Evolutionary conservation across 2,888 invertebrate species (phyloP), one percentile per base, ranked within the genome.

Genomic region (Epistrophe eligans): DNA sequence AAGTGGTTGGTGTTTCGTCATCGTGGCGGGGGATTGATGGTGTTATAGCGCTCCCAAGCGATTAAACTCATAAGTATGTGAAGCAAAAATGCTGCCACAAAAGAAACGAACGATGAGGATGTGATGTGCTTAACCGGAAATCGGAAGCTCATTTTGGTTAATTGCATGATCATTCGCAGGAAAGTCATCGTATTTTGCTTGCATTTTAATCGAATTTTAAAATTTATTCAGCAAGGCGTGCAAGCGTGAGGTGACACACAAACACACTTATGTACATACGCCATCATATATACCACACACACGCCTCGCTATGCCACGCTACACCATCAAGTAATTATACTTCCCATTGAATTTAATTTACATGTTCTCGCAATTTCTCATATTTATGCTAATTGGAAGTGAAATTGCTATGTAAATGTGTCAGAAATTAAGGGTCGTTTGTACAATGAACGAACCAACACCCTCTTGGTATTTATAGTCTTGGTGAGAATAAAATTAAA

Each of bases 311-410:
- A 3, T 17, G 48, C 13, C 8, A 38, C 11, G 19, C 66, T n/a
- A 50, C 52, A 58, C 70, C 76, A 77, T 80, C 66, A 58, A 84
- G 77, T 77, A 84, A 84, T 84, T 84, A 80, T 67, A 55, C 66
- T 77, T 52, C 67, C 50, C 84, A 72, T 84, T 80, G 58, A 52
- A 77, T 62, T 43, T 76, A 84, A 84, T 84, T 80, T 80, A 77
- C 84, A 84, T 84, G 72, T 77, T 80, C 80, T 81, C 58, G 77
- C 84, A 84, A 77, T 84, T 81, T 67, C 80, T 84, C 84, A 84
- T 80, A 84, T 84, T 84, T 80, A 84, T 84, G 84, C 84, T 84
- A 84, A 84, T 84, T 84, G 84, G 67, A 67, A 60, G 60, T 58
- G 80, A 77, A 84, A 80, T 80, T 77, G 64, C 77, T 72, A 77